Percentiles rank a stretch among this genome's conserved stretches.
Evolutionary conservation across 2,113 vertebrate species (phyloP).

Genomic region (Phrynocephalus versicolor): DNA sequence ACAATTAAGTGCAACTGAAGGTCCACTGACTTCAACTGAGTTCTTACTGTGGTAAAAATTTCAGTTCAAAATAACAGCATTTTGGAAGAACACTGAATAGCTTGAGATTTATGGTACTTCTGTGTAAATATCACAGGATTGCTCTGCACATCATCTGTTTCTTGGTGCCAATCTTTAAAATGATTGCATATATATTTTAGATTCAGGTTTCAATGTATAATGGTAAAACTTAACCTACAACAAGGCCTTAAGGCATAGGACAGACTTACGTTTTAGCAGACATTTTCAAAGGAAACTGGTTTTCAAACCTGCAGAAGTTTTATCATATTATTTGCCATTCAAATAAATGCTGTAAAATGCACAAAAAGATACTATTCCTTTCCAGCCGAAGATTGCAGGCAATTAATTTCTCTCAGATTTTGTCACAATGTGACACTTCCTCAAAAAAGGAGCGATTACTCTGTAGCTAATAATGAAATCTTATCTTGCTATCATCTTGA

Average conservation of each 20-base stretch:
- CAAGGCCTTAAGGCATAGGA: neutral
- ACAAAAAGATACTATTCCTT: constrained; percentile 40
- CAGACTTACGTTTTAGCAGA: neutral
- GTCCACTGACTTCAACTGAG: neutral
- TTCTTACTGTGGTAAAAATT: neutral
- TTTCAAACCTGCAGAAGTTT: neutral
- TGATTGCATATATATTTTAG: neutral
- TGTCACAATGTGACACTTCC: constrained; percentile 42
- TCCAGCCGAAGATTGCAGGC: constrained; percentile 42
- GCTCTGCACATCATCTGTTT: neutral
- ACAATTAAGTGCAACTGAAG: neutral
- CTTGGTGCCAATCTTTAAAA: neutral
- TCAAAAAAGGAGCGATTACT: constrained; percentile 36
- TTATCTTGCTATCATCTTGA: constrained; percentile 43
- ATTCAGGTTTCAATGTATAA: neutral
- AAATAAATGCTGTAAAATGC: constrained; percentile 31
- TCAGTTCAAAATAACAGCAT: neutral
- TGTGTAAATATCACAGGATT: neutral
- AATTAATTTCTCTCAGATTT: constrained; percentile 29
- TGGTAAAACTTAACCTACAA: neutral
- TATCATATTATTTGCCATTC: neutral
- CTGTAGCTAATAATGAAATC: constrained; percentile 56
- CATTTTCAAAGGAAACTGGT: neutral
- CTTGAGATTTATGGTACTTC: neutral
- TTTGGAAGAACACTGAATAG: neutral